Base-by-base conservation (phyloP, 2,888 invertebrate genomes). In the Tetragonula carbonaria region DNA sequence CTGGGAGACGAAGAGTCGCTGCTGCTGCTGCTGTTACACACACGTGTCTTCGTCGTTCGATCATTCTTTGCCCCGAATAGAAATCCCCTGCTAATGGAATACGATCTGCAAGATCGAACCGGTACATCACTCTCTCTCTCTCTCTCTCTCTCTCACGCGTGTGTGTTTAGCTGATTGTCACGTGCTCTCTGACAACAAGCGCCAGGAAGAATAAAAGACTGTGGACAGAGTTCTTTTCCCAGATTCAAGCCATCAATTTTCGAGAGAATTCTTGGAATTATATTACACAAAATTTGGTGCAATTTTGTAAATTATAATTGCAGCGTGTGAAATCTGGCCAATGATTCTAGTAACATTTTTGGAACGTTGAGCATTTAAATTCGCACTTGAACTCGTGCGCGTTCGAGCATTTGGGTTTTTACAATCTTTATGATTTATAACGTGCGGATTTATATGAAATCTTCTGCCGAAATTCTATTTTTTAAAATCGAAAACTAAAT, bases 31-130 rank as follows among this genome's bases (percentile, higher is more conserved):
- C 45, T 11, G 8, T 1, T 45, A 45, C 45, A 45, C 45, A 33
- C 45, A 8, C 73, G 4, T 45, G 68, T 63, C 70, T 57, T n/a
- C 28, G n/a, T 5, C 59, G 38, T 65, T 70, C 74, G 81, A 74
- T 82, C 70, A 55, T n/a, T 68, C 73, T 62, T 38, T 57, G 45
- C 8, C 3, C 38, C 71, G 18, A 74, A 81, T 74, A 74, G 74
- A 82, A 82, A 82, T 74, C 82, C 74, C 71, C 59, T 74, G 82
- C 59, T 82, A 82, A 82, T 82, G 82, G 82, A 83, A 83, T 75
- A 82, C 82, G 75, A 82, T 75, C 63, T 38, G 63, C 21, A 53
- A 38, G 82, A 74, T 82, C 82, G 70, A 38, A n/a, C 8, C 21
- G 21, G 28, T 66, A 53, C 57, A 57, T 66, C 74, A 21, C 59